These are phyloP conservation scores for Camelus dromedarius DNA, from an alignment of 2,113 vertebrate genomes.

Conservation along the genomic window DNA sequence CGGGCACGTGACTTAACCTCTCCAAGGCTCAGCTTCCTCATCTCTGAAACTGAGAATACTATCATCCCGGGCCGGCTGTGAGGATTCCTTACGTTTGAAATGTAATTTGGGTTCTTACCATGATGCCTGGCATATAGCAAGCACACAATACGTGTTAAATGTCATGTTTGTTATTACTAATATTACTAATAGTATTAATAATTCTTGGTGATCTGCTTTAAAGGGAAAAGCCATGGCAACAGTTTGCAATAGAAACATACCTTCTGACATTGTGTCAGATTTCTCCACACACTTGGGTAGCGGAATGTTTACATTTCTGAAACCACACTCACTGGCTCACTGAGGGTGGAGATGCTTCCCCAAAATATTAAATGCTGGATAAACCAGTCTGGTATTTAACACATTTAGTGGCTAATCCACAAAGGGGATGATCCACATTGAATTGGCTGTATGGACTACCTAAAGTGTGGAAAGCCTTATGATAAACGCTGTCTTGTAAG, in stretches of 20 bases:
- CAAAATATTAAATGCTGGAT: background rate
- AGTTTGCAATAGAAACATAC: background rate
- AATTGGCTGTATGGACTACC: background rate
- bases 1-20: background rate
- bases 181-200: background rate
- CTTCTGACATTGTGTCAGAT: background rate
- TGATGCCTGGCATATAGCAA: background rate
- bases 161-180: background rate
- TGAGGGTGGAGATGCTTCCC: background rate
- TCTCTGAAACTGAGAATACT: background rate
- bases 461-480: background rate
- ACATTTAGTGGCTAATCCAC: background rate
- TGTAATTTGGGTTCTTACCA: rapidly evolving
- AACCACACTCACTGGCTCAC: background rate
- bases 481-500: background rate
- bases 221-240: background rate
- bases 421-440: background rate
- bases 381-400: background rate
- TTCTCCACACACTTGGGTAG: background rate
- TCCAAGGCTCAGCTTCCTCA: background rate
- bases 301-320: slow-evolving; percentile 19
- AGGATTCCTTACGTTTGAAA: background rate
- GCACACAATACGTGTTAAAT: background rate
- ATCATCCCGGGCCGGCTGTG: rapidly evolving
- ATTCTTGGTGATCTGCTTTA: background rate